Percentiles rank a stretch among this genome's conserved stretches.
Conservation (phyloP, 2,888 invertebrate genomes). For the Zaprionus lineosus region DNA sequence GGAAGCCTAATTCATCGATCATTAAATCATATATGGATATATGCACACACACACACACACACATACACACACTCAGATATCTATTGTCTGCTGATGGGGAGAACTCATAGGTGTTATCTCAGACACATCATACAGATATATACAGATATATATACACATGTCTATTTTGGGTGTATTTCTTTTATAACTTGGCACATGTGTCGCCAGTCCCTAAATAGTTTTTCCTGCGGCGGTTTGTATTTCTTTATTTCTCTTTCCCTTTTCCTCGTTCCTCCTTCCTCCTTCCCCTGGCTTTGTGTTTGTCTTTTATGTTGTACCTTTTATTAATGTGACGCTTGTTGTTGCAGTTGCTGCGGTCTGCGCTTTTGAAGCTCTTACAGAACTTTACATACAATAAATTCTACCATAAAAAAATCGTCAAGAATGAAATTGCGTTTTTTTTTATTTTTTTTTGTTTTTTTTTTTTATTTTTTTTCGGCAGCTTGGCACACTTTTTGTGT, state of each 20-base stretch:
- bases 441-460: no score
- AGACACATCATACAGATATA: constrained; percentile 30
- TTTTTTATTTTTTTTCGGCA: no score
- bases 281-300: constrained; percentile 1
- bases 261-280: constrained; percentile 12
- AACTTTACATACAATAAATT: constrained; percentile 68
- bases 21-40: no score
- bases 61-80: no score
- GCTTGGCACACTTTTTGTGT: constrained; percentile 54
- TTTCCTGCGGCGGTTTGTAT: constrained; percentile 26
- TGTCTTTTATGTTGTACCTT: constrained; percentile 17
- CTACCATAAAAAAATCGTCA: constrained; percentile 45
- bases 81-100: constrained; percentile 28
- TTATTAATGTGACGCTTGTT: constrained; percentile 35
- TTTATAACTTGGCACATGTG: constrained; percentile 65
- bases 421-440: constrained; percentile 36
- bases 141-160: background rate
- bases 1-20: no score
- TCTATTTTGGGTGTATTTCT: constrained; percentile 43
- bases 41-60: no score
- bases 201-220: constrained; percentile 54
- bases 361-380: constrained; percentile 52
- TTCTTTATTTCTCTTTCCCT: constrained; percentile 11
- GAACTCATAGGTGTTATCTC: constrained; percentile 40
- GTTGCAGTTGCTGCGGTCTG: constrained; percentile 37